These are phyloP conservation scores for Pogonognathellus flavescens DNA, from an alignment of 1,140 invertebrate genomes.

Conservation along the genomic window DNA sequence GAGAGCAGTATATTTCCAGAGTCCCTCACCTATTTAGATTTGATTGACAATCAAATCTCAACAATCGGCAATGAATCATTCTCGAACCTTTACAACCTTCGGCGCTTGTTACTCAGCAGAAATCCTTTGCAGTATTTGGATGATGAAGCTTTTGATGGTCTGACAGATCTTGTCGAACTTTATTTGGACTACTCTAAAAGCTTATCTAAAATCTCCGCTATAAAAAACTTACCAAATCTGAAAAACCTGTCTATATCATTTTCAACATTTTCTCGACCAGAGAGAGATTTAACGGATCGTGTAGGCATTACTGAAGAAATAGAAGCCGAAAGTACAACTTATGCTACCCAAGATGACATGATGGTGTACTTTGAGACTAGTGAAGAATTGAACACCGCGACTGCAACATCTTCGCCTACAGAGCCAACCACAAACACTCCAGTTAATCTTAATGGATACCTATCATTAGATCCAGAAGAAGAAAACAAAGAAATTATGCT, in stretches of 20 bases:
- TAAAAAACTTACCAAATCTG: slow-evolving; percentile 56
- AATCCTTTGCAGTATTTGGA: slow-evolving; percentile 58
- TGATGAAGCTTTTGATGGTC: slow-evolving; percentile 53
- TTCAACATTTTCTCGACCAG: slow-evolving; percentile 35
- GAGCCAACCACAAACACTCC: neutral
- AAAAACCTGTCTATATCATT: slow-evolving; percentile 59
- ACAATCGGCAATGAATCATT: slow-evolving; percentile 57
- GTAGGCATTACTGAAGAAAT: neutral
- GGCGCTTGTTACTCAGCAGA: slow-evolving; percentile 9
- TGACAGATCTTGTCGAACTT: slow-evolving; percentile 54
- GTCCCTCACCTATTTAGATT: slow-evolving; percentile 51
- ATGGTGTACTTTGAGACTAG: slow-evolving; percentile 25
- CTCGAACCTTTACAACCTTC: slow-evolving; percentile 53
- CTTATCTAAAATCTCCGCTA: slow-evolving; percentile 43
- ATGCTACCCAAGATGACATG: neutral
- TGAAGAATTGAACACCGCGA: neutral
- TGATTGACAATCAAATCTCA: slow-evolving; percentile 57
- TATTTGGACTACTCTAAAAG: slow-evolving; percentile 55
- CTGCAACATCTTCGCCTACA: neutral
- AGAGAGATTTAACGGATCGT: neutral
- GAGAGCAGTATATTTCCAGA: slow-evolving; percentile 52
- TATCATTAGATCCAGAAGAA: slow-evolving; percentile 26
- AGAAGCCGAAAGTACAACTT: too few relatives aligned
- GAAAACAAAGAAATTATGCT: slow-evolving; percentile 40
- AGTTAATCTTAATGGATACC: neutral